These are phyloP conservation scores for Charaxes varanes DNA, from an alignment of 1,140 invertebrate species.

Conservation along the genomic window DNA sequence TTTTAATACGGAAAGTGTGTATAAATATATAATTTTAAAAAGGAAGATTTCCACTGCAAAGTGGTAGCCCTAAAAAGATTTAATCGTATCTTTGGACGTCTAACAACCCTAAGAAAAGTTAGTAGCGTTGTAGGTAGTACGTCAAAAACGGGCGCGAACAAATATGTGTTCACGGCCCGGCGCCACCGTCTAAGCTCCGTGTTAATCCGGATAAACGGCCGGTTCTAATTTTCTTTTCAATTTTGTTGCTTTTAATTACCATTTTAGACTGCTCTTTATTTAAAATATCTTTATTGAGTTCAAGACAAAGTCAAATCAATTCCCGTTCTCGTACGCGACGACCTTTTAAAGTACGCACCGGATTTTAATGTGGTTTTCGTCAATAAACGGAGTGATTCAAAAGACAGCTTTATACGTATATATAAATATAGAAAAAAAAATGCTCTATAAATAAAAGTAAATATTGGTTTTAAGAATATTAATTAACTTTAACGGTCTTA, in stretches of 20 bases:
- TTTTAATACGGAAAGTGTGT: too few species aligned
- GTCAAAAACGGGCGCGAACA: conserved; percentile 65
- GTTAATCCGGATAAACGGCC: conserved; percentile 12
- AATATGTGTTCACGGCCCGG: conserved; percentile 55
- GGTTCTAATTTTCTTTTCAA: conserved; percentile 8
- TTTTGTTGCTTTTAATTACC: conserved; percentile 8
- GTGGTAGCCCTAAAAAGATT: conserved; percentile 9
- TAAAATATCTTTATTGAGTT: too few species aligned
- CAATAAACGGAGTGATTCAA: too few species aligned
- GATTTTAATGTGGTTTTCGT: too few species aligned
- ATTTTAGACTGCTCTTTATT: neutral
- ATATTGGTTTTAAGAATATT: too few species aligned
- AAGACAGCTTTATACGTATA: too few species aligned
- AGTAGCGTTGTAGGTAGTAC: conserved; percentile 44
- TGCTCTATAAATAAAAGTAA: too few species aligned
- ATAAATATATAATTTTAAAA: neutral
- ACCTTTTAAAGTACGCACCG: too few species aligned
- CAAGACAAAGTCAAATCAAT: too few species aligned
- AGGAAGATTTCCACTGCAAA: neutral
- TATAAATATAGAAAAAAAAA: too few species aligned
- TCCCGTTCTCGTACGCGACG: too few species aligned
- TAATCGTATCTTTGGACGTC: neutral
- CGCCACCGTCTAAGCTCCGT: conserved; percentile 24
- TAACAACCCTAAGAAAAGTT: conserved; percentile 63
- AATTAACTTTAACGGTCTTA: too few species aligned